These are phyloP conservation scores for Chlorodrepanis virens DNA, from an alignment of 2,113 vertebrate genomes.

Conservation along the genomic window DNA sequence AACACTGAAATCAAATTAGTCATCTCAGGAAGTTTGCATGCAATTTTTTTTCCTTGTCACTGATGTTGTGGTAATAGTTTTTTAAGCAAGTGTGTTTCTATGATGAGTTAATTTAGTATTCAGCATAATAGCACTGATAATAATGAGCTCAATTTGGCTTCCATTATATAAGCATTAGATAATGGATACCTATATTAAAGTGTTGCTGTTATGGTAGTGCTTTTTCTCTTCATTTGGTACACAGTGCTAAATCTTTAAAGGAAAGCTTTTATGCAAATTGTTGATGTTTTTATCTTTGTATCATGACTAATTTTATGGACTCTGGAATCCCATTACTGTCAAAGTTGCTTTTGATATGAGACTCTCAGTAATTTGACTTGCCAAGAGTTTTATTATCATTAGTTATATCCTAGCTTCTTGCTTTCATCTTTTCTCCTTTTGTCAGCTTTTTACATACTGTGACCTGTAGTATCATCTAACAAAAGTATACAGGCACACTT, in stretches of 20 bases:
- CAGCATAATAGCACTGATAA: slow-evolving; percentile 71
- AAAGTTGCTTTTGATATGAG: slow-evolving; percentile 41
- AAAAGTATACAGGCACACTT: background rate
- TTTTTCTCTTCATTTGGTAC: slow-evolving; percentile 66
- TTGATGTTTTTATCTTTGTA: slow-evolving; percentile 66
- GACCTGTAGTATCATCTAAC: background rate
- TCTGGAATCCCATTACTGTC: slow-evolving; percentile 56
- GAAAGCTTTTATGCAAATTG: slow-evolving; percentile 71
- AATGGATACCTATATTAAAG: slow-evolving; percentile 76
- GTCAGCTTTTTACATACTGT: background rate
- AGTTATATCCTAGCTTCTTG: background rate
- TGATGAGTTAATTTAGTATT: slow-evolving; percentile 74
- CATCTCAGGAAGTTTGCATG: slow-evolving; percentile 63
- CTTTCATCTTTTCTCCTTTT: slow-evolving; percentile 31
- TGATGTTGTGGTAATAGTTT: slow-evolving; percentile 64
- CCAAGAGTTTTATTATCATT: slow-evolving; percentile 49
- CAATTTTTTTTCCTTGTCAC: slow-evolving; percentile 25
- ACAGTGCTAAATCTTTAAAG: slow-evolving; percentile 67
- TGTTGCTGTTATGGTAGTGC: slow-evolving; percentile 46
- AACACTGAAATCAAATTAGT: slow-evolving; percentile 74
- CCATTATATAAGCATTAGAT: slow-evolving; percentile 76
- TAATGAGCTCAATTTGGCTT: slow-evolving; percentile 73
- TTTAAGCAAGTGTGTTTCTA: slow-evolving; percentile 58
- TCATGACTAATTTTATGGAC: slow-evolving; percentile 59
- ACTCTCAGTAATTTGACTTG: slow-evolving; percentile 29